phyloP scores from a whole-genome alignment of 1,140 invertebrate genomes.

The Arion vulgaris region DNA sequence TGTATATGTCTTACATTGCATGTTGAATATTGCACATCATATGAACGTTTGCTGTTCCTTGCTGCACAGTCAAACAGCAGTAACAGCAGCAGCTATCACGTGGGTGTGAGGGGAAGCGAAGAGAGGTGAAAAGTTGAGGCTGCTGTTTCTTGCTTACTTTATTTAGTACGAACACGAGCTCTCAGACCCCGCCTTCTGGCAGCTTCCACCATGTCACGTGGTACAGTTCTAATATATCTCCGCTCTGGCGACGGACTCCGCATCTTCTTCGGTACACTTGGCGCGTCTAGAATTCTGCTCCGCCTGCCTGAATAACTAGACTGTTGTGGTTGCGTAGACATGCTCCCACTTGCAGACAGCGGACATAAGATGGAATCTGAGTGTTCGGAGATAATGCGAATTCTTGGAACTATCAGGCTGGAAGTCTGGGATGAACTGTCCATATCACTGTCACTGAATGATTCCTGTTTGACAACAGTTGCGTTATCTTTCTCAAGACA shows the following conservation, averaged over 20 bases:
- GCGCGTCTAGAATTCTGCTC: slow-evolving; percentile 67
- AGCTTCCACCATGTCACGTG: slow-evolving; percentile 63
- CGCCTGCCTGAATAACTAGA: slow-evolving; percentile 63
- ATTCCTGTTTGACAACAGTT: not conserved
- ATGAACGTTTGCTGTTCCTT: too few relatives aligned
- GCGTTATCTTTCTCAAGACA: slow-evolving; percentile 46
- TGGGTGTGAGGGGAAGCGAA: not conserved
- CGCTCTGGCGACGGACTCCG: slow-evolving; percentile 65
- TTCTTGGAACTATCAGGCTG: slow-evolving; percentile 55
- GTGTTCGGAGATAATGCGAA: slow-evolving; percentile 61
- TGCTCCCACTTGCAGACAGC: slow-evolving; percentile 26
- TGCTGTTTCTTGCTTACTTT: not conserved
- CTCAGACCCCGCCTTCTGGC: slow-evolving; percentile 56
- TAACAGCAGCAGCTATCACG: too few relatives aligned
- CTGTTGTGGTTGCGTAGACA: slow-evolving; percentile 61
- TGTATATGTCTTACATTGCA: too few relatives aligned
- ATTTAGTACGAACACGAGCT: slow-evolving; percentile 62
- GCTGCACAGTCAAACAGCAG: too few relatives aligned
- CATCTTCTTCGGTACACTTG: slow-evolving; percentile 55
- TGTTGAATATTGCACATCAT: too few relatives aligned
- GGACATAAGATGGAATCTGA: slow-evolving; percentile 53
- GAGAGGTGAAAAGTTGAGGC: not conserved
- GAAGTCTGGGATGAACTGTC: slow-evolving; percentile 21
- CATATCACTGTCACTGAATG: slow-evolving; percentile 38
- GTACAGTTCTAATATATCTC: slow-evolving; percentile 61